Evolutionary conservation across 2,888 invertebrate genomes (phyloP).

Genomic region (Pseudolycoriella hygida): DNA sequence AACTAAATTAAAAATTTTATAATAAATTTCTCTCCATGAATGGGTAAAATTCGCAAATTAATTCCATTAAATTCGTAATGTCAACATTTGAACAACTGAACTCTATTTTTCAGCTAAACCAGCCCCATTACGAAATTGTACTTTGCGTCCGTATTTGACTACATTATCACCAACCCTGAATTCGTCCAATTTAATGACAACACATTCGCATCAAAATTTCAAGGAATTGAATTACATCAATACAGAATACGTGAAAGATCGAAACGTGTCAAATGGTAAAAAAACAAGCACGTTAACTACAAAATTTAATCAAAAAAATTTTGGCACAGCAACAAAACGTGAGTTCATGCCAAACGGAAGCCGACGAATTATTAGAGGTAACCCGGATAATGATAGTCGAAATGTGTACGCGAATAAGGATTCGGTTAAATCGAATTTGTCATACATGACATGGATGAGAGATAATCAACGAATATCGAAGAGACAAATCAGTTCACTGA

Average conservation of each 20-base stretch:
- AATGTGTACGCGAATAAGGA: slow-evolving; percentile 4
- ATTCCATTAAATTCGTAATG: too few relatives aligned
- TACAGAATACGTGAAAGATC: slow-evolving; percentile 11
- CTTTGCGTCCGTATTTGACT: slow-evolving; percentile 47
- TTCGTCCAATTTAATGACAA: slow-evolving; percentile 29
- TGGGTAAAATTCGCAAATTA: too few relatives aligned
- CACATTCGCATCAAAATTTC: slow-evolving; percentile 8
- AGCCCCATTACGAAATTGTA: slow-evolving; percentile 69
- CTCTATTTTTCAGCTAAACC: slow-evolving; percentile 45
- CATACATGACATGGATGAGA: slow-evolving; percentile 9
- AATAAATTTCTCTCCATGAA: too few relatives aligned
- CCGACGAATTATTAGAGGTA: slow-evolving; percentile 2
- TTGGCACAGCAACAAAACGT: slow-evolving; percentile 3
- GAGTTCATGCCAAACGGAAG: slow-evolving; percentile 4
- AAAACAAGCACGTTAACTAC: slow-evolving; percentile 6
- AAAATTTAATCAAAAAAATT: slow-evolving; percentile 7
- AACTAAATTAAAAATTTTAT: too few relatives aligned
- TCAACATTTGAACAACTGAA: too few relatives aligned
- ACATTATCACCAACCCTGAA: slow-evolving; percentile 27
- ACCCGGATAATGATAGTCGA: slow-evolving; percentile 6
- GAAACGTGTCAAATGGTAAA: slow-evolving; percentile 9
- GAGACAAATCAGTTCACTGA: slow-evolving; percentile 8
- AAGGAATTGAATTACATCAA: slow-evolving; percentile 12
- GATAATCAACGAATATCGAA: slow-evolving; percentile 8
- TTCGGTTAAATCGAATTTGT: slow-evolving; percentile 13